These are phyloP conservation scores for Galerucella nymphaeae DNA, from an alignment of 2,888 invertebrate species.

Conservation along the genomic window DNA sequence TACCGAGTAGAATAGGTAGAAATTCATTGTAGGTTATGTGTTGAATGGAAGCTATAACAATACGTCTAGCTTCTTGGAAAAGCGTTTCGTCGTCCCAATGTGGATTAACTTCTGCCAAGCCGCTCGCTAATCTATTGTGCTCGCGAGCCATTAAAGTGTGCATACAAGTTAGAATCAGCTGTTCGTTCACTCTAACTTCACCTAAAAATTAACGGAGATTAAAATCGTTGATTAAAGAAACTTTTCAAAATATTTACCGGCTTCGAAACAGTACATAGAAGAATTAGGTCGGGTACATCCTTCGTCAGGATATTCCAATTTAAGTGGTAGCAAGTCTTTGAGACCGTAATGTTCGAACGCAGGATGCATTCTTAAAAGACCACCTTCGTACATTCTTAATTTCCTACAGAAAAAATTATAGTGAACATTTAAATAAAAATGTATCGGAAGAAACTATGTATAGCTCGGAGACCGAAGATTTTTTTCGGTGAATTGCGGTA, in stretches of 20 bases:
- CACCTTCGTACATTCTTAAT: constrained; percentile 83
- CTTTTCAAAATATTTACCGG: constrained; percentile 67
- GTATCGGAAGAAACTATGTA: too few species aligned
- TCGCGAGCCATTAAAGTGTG: constrained; percentile 91
- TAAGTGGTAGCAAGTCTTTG: constrained; percentile 87
- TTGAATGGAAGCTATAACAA: constrained; percentile 87
- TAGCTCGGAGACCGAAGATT: too few species aligned
- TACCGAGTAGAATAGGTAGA: constrained; percentile 87
- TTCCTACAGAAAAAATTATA: constrained; percentile 68
- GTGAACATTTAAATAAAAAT: too few species aligned
- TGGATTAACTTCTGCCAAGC: constrained; percentile 82
- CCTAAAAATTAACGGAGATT: constrained; percentile 66
- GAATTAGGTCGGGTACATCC: constrained; percentile 90
- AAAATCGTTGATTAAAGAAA: neutral
- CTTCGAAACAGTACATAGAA: constrained; percentile 93
- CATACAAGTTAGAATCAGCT: constrained; percentile 89
- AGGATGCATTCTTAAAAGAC: constrained; percentile 87
- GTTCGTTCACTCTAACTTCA: constrained; percentile 93
- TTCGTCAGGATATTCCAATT: constrained; percentile 90
- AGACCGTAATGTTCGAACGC: constrained; percentile 88
- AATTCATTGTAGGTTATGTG: constrained; percentile 93
- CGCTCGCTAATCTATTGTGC: constrained; percentile 87
- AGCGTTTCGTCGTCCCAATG: constrained; percentile 95
- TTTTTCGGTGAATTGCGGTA: too few species aligned
- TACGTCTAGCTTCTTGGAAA: constrained; percentile 87